Percentiles rank a stretch among this genome's conserved stretches.
These are phyloP conservation scores for Chelonia mydas DNA, from an alignment of 2,797 vertebrate genomes.

Conservation along the genomic window DNA sequence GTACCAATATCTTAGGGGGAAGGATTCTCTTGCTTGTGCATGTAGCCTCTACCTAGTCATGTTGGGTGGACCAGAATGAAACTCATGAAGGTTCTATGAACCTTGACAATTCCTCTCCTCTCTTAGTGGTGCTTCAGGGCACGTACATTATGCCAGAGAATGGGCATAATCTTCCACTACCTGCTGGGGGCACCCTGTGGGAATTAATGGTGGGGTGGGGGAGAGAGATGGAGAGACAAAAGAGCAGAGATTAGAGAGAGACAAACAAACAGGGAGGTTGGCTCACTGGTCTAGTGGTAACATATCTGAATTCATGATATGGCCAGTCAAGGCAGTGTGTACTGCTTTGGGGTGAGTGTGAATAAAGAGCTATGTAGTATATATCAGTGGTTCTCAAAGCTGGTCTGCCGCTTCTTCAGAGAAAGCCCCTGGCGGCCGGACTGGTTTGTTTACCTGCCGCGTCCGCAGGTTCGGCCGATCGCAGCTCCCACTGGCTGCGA, in stretches of 20 bases:
- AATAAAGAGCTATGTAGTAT: neutral
- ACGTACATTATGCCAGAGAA: too few relatives aligned
- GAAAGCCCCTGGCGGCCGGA: too few relatives aligned
- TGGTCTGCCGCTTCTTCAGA: too few relatives aligned
- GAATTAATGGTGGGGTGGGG: neutral
- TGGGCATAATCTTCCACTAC: too few relatives aligned
- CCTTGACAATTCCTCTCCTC: neutral
- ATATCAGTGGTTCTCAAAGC: too few relatives aligned
- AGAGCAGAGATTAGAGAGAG: neutral
- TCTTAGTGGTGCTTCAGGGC: too few relatives aligned
- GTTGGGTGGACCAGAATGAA: neutral
- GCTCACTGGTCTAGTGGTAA: neutral
- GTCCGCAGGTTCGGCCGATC: too few relatives aligned
- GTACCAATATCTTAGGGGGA: neutral
- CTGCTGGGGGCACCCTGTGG: too few relatives aligned
- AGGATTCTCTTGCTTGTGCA: neutral
- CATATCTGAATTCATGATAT: fast-evolving
- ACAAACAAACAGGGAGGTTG: neutral
- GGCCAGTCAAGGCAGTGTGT: fast-evolving
- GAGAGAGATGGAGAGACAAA: neutral
- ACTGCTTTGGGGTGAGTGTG: neutral
- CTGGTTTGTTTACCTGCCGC: too few relatives aligned
- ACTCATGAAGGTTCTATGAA: neutral
- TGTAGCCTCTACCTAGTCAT: neutral
- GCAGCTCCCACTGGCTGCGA: too few relatives aligned